phyloP scores from a whole-genome alignment of 2,888 invertebrate genomes.

The Byasa hedistus region DNA sequence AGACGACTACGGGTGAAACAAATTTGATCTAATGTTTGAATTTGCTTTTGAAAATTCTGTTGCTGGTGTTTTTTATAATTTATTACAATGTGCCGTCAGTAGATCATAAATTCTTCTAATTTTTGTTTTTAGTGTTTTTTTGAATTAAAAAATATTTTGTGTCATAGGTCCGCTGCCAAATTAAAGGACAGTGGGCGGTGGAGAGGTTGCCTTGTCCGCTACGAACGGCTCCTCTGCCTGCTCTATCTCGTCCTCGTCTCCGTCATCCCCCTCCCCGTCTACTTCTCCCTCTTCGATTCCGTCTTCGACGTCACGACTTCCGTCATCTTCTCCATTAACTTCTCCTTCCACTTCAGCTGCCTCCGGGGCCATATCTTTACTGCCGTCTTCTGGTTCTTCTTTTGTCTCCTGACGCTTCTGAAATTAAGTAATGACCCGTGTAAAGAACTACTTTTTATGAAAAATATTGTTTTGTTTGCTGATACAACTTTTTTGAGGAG shows the following conservation, averaged over 20 bases:
- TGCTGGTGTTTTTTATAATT: no score
- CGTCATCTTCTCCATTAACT: slow-evolving; percentile 36
- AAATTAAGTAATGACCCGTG: slow-evolving; percentile 13
- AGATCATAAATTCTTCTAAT: no score
- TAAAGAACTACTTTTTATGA: no score
- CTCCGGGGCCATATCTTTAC: slow-evolving; percentile 43
- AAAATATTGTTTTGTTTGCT: no score
- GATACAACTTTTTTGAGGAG: no score
- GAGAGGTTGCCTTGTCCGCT: slow-evolving; percentile 77
- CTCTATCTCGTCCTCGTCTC: slow-evolving; percentile 44
- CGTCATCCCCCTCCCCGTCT: slow-evolving; percentile 47
- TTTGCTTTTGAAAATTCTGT: no score
- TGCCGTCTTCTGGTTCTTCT: slow-evolving; percentile 52
- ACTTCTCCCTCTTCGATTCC: slow-evolving; percentile 52
- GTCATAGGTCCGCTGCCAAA: background rate
- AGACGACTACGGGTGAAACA: no score
- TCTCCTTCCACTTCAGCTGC: slow-evolving; percentile 47
- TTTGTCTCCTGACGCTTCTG: slow-evolving; percentile 66
- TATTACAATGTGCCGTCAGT: no score
- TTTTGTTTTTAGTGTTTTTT: no score
- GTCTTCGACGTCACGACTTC: slow-evolving; percentile 35
- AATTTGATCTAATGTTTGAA: no score
- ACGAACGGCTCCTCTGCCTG: slow-evolving; percentile 45
- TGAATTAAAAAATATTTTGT: no score
- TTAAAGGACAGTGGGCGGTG: slow-evolving; percentile 59